These are phyloP conservation scores for Glaucidium brasilianum DNA, from an alignment of 2,113 vertebrate genomes.

Conservation along the genomic window DNA sequence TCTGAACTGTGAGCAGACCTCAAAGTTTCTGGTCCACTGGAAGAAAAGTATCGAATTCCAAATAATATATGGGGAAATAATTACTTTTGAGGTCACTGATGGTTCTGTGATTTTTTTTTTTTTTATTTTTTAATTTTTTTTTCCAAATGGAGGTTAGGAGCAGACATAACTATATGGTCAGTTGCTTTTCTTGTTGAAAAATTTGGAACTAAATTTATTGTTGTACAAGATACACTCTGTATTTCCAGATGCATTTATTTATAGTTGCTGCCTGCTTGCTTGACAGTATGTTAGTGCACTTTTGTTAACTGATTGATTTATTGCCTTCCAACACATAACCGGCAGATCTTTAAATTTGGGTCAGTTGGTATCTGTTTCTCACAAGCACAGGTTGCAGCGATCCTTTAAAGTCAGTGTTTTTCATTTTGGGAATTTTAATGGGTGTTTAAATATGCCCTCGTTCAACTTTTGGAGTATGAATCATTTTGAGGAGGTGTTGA, in stretches of 20 bases:
- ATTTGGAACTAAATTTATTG: neutral
- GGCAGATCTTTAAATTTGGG: neutral
- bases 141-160: neutral
- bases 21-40: accelerated
- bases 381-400: neutral
- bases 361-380: neutral
- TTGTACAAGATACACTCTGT: neutral
- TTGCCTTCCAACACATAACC: neutral
- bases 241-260: neutral
- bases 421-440: neutral
- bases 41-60: neutral
- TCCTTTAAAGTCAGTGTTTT: neutral
- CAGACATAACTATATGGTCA: neutral
- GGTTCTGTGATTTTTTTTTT: neutral
- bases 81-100: neutral
- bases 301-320: neutral
- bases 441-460: neutral
- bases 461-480: neutral
- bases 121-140: neutral
- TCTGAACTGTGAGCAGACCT: neutral
- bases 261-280: neutral
- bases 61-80: neutral
- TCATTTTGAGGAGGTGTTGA: conserved; percentile 45
- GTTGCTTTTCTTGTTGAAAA: neutral
- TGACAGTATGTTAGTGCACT: neutral